Percentiles rank a stretch among this genome's conserved stretches.
Conservation (phyloP, 2,888 invertebrate genomes). For the Lithophane semibrunnea region DNA sequence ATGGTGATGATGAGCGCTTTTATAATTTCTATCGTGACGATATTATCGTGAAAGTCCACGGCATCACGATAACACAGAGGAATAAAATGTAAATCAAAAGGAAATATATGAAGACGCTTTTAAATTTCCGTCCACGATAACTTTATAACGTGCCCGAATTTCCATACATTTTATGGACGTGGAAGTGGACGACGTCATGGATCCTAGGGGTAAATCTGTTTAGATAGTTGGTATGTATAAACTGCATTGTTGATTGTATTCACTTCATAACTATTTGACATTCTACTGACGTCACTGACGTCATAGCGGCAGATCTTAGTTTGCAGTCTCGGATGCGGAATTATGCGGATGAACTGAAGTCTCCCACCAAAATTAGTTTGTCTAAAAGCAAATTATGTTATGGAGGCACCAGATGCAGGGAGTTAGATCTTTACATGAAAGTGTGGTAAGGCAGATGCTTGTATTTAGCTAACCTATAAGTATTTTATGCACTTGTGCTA, state of each 20-base stretch:
- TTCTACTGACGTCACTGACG: slow-evolving; percentile 21
- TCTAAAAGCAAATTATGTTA: slow-evolving; percentile 17
- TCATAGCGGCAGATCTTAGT: slow-evolving; percentile 18
- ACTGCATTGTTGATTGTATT: background rate
- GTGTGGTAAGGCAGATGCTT: too few relatives aligned
- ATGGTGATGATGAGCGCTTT: too few relatives aligned
- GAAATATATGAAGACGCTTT: background rate
- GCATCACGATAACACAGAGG: background rate
- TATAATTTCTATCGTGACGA: background rate
- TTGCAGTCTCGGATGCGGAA: slow-evolving; percentile 29
- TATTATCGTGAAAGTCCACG: background rate
- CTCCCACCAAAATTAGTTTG: slow-evolving; percentile 21
- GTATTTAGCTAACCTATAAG: background rate
- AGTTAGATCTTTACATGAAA: background rate
- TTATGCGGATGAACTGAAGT: slow-evolving; percentile 30
- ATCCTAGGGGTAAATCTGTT: background rate
- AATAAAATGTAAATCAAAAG: background rate
- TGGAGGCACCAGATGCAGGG: background rate
- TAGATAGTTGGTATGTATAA: slow-evolving; percentile 3
- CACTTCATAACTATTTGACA: slow-evolving; percentile 34
- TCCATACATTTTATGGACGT: too few relatives aligned
- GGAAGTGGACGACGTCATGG: background rate
- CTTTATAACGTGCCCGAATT: too few relatives aligned
- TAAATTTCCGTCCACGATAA: background rate
- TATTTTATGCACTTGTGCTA: too few relatives aligned